A percentile compares a stretch with the other conserved stretches of the same genome.
These are phyloP conservation scores for Rhagophthalmus giganteus DNA, from an alignment of 2,888 invertebrate species.

Conservation along the genomic window DNA sequence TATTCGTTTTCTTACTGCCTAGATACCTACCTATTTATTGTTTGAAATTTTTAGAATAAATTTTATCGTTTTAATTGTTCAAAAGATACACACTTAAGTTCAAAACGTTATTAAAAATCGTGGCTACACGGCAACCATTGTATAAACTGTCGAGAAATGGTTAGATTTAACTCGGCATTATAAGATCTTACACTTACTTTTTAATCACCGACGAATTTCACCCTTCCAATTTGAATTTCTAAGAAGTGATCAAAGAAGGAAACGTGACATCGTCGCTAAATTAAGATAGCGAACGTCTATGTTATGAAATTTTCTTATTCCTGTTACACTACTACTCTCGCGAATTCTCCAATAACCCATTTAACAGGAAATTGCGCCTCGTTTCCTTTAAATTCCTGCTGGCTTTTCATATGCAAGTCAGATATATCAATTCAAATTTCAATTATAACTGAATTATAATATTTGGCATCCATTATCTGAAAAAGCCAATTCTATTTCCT, in stretches of 20 bases:
- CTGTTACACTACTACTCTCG: conserved; percentile 15
- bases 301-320: conserved; percentile 11
- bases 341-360: conserved; percentile 15
- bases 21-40: too few relatives aligned
- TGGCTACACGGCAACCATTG: too few relatives aligned
- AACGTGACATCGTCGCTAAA: neutral
- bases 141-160: too few relatives aligned
- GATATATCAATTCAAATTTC: conserved; percentile 16
- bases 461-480: conserved; percentile 3
- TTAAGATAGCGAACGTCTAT: neutral
- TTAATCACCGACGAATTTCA: too few relatives aligned
- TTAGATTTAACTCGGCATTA: too few relatives aligned
- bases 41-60: too few relatives aligned
- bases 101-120: too few relatives aligned
- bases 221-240: too few relatives aligned
- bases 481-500: conserved; percentile 6
- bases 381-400: conserved; percentile 11
- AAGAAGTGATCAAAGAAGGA: neutral
- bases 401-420: conserved; percentile 9
- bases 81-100: too few relatives aligned
- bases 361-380: conserved; percentile 19
- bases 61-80: too few relatives aligned
- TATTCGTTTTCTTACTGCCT: too few relatives aligned
- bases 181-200: too few relatives aligned
- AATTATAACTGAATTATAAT: conserved; percentile 15